Conservation (phyloP, 2,113 vertebrate genomes). For the Hyperopisus bebe region DNA sequence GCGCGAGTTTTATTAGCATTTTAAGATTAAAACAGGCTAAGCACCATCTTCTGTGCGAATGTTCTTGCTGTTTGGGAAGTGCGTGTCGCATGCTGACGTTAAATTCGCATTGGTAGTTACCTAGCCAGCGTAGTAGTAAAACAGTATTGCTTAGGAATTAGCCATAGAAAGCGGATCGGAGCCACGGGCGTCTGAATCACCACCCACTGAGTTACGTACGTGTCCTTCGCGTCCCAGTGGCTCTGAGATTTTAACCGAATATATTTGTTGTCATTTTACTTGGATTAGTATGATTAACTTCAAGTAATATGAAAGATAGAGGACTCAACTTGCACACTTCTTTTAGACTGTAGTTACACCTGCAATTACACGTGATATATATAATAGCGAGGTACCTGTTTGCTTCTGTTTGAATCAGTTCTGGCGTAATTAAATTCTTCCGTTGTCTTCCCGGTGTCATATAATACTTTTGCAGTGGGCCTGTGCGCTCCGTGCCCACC, state of each 20-base stretch:
- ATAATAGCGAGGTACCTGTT: not conserved
- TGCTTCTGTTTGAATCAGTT: not conserved
- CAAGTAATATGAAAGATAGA: not conserved
- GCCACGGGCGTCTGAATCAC: not conserved
- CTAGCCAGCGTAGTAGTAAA: not conserved
- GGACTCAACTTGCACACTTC: not conserved
- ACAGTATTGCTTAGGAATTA: not conserved
- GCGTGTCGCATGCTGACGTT: not conserved
- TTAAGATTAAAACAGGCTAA: not conserved
- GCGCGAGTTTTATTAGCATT: not conserved
- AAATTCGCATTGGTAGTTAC: not conserved
- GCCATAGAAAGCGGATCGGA: not conserved
- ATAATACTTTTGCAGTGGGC: not conserved
- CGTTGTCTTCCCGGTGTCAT: not conserved
- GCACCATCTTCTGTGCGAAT: not conserved
- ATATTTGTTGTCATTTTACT: not conserved
- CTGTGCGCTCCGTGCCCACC: not conserved
- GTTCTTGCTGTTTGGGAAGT: not conserved
- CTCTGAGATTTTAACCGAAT: not conserved
- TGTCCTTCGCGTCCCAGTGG: not conserved
- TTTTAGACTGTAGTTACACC: not conserved
- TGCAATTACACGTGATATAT: not conserved
- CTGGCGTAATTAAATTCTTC: not conserved
- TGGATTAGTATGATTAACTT: not conserved
- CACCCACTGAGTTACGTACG: not conserved